These are phyloP conservation scores for Anarhynchus alexandrinus DNA, from an alignment of 2,113 vertebrate species.

Conservation along the genomic window DNA sequence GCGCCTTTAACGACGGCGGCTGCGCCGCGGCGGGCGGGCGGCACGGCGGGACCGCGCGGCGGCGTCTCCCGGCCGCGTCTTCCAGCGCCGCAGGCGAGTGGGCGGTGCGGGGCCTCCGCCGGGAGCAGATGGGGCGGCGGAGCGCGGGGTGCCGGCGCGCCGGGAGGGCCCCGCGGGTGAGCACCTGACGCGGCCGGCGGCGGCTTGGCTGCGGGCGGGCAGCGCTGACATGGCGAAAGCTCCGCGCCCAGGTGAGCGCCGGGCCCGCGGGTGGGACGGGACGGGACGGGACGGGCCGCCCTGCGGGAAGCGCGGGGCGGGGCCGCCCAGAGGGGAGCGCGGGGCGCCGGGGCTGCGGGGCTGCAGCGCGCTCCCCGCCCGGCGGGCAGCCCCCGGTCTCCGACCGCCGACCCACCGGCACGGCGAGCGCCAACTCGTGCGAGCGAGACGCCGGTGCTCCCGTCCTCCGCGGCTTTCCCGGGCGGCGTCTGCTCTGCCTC, in stretches of 20 bases:
- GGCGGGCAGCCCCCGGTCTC: neutral
- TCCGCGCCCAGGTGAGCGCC: slow-evolving; percentile 59
- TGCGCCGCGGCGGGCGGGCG: neutral
- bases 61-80: neutral
- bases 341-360: neutral
- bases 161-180: neutral
- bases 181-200: neutral
- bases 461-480: neutral
- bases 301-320: neutral
- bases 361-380: neutral
- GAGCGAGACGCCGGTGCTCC: neutral
- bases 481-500: neutral
- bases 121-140: slow-evolving; percentile 23
- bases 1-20: slow-evolving; percentile 18
- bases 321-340: neutral
- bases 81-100: neutral
- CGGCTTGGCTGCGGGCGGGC: neutral
- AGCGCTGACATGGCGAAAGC: slow-evolving; percentile 60
- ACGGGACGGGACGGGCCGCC: neutral
- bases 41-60: neutral
- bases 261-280: neutral
- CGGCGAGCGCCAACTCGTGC: neutral
- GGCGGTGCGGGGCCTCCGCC: slow-evolving; percentile 1
- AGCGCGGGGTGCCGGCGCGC: neutral
- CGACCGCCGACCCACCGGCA: neutral